A percentile compares a stretch with the other conserved stretches of the same genome.
Evolutionary conservation across 2,113 vertebrate species (phyloP).

Genomic region (Corythaeola cristata): DNA sequence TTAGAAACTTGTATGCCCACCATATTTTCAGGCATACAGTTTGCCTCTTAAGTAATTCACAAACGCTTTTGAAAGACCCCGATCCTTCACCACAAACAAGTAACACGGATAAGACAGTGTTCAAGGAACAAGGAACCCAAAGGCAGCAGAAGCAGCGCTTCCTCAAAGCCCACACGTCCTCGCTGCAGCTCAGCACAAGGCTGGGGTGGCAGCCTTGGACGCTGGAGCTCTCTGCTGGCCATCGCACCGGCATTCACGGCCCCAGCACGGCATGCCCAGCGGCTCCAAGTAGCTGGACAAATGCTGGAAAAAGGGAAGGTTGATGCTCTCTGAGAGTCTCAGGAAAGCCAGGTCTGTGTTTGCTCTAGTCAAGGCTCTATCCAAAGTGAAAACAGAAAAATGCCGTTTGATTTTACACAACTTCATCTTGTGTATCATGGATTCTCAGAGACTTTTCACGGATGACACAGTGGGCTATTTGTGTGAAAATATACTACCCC

Average conservation of each 20-base stretch:
- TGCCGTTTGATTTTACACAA: background rate
- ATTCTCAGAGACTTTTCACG: background rate
- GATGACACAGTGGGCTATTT: background rate
- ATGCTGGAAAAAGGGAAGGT: background rate
- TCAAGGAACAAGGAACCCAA: background rate
- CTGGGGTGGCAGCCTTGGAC: background rate
- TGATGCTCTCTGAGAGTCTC: background rate
- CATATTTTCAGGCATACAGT: background rate
- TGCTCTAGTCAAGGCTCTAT: background rate
- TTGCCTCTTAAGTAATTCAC: background rate
- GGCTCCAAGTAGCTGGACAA: fast-evolving
- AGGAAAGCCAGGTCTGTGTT: background rate
- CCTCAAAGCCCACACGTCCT: background rate
- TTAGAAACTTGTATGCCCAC: background rate
- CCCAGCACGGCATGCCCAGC: fast-evolving
- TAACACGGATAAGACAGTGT: background rate
- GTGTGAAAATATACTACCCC: background rate
- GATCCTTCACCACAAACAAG: background rate
- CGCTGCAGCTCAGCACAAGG: background rate
- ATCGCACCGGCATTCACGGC: fast-evolving
- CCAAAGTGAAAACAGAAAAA: background rate
- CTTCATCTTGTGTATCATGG: background rate
- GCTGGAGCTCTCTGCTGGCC: background rate
- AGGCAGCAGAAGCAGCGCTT: background rate
- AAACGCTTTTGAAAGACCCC: background rate